These are phyloP conservation scores for Coreoperca whiteheadi DNA, from an alignment of 2,113 vertebrate genomes.

Conservation along the genomic window DNA sequence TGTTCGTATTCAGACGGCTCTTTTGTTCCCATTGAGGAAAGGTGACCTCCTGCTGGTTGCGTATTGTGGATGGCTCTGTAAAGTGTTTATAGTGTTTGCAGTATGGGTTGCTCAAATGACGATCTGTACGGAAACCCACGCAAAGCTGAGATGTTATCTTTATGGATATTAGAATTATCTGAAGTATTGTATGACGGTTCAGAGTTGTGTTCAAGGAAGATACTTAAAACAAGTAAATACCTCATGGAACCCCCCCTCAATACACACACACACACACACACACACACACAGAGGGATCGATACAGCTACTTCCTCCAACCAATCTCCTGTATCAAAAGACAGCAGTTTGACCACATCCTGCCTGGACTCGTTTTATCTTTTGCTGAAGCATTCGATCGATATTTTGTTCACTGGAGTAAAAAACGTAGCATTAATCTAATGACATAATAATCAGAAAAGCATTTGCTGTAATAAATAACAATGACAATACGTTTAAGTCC, in stretches of 20 bases:
- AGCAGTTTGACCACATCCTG: slow-evolving; percentile 53
- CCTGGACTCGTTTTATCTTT: slow-evolving; percentile 9
- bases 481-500: not conserved
- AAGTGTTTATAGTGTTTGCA: too few species aligned
- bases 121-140: slow-evolving; percentile 1
- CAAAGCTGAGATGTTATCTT: slow-evolving; percentile 15
- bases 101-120: too few species aligned
- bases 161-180: slow-evolving; percentile 20
- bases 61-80: too few species aligned
- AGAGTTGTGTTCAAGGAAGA: not conserved
- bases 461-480: not conserved
- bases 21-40: too few species aligned
- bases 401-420: not conserved
- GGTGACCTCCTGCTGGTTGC: too few species aligned
- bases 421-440: not conserved
- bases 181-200: slow-evolving; percentile 14
- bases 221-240: slow-evolving; percentile 3
- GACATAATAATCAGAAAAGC: not conserved
- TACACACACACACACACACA: slow-evolving; percentile 8
- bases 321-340: slow-evolving; percentile 44
- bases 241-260: not conserved
- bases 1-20: too few species aligned
- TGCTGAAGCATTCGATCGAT: slow-evolving; percentile 17
- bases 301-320: slow-evolving; percentile 24
- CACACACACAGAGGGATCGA: slow-evolving; percentile 22